Percentiles rank a stretch among this genome's conserved stretches.
phyloP scores from a whole-genome alignment of 92 coral and sea anemone species.

The Galaxea fascicularis region DNA sequence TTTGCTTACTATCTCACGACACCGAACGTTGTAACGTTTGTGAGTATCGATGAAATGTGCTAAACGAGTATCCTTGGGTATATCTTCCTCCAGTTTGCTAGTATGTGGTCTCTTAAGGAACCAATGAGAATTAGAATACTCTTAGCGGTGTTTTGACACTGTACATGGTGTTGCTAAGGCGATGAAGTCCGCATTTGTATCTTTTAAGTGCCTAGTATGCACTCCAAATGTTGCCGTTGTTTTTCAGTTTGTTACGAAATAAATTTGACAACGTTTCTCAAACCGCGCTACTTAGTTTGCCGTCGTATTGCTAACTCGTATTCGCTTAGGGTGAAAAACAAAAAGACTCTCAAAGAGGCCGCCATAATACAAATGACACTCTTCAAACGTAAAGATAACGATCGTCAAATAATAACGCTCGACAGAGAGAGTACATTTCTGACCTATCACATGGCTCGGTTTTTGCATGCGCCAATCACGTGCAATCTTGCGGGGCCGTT shows the following conservation, averaged over 20 bases:
- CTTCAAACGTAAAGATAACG: not conserved
- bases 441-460: not conserved
- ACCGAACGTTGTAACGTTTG: too few species aligned
- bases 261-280: not conserved
- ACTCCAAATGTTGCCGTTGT: not conserved
- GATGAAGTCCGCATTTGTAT: too few species aligned
- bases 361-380: conserved; percentile 20
- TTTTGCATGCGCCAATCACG: not conserved
- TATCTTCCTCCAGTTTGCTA: too few species aligned
- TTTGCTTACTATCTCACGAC: too few species aligned
- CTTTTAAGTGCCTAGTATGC: too few species aligned
- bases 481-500: not conserved
- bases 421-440: conserved; percentile 6
- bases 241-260: not conserved
- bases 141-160: too few species aligned
- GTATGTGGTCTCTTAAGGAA: not conserved
- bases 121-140: not conserved
- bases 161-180: too few species aligned
- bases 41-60: too few species aligned
- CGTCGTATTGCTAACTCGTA: conserved; percentile 9
- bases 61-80: too few species aligned
- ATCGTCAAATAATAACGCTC: not conserved
- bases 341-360: conserved; percentile 11
- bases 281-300: conserved; percentile 7
- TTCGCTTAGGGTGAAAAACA: conserved; percentile 8